Evolutionary conservation across 2,888 invertebrate genomes (phyloP).

Genomic region (Entomobrya multifasciata): DNA sequence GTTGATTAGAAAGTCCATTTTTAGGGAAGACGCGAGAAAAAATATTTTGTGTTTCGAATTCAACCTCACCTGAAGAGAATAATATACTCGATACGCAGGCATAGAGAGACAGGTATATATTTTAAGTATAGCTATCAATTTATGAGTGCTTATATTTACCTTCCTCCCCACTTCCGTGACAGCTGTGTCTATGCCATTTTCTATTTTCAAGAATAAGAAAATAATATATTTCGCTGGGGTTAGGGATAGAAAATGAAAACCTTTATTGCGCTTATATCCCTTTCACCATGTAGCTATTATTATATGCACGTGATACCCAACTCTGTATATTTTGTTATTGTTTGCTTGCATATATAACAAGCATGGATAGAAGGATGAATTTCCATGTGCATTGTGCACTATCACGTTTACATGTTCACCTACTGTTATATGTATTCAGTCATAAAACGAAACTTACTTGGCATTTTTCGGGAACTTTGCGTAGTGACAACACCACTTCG

Average conservation of each 20-base stretch:
- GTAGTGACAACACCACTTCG: slow-evolving; percentile 80
- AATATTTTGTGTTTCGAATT: too few relatives aligned
- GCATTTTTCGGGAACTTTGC: slow-evolving; percentile 90
- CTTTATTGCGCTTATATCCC: not conserved
- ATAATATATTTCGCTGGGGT: not conserved
- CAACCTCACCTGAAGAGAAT: not conserved
- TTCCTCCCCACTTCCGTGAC: slow-evolving; percentile 44
- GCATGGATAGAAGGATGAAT: not conserved
- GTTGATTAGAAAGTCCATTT: not conserved
- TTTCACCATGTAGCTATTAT: not conserved
- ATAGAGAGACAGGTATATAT: not conserved
- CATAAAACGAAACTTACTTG: slow-evolving; percentile 87
- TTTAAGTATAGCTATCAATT: not conserved
- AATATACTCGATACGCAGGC: not conserved
- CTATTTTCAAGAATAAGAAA: slow-evolving; percentile 35
- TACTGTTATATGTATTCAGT: not conserved
- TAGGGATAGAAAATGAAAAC: not conserved
- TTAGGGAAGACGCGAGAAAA: not conserved
- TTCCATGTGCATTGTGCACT: not conserved
- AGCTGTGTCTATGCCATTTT: slow-evolving; percentile 43
- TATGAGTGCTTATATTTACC: slow-evolving; percentile 32
- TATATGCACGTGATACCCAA: slow-evolving; percentile 1
- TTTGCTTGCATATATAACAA: not conserved
- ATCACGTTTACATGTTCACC: not conserved
- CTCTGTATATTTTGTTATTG: not conserved